phyloP scores from a whole-genome alignment of 1,140 invertebrate genomes.

The Anoplophora glabripennis region DNA sequence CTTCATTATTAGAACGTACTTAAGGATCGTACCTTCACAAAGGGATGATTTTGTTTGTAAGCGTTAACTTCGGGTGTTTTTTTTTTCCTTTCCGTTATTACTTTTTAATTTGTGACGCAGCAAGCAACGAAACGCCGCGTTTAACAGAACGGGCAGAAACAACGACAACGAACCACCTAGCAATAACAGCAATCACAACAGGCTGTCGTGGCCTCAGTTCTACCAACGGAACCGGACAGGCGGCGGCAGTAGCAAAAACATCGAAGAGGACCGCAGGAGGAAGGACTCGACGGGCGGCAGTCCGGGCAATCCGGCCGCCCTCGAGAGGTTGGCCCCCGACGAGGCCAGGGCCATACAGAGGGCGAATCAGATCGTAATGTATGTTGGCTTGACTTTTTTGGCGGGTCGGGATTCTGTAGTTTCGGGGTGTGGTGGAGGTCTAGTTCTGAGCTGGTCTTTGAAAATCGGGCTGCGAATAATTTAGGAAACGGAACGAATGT shows the following conservation, averaged over 20 bases:
- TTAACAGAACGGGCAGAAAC: constrained; percentile 33
- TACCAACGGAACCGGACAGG: constrained; percentile 40
- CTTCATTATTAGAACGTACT: too few relatives aligned
- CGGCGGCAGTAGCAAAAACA: constrained; percentile 17
- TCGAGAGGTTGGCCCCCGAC: constrained; percentile 62
- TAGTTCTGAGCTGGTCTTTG: background rate
- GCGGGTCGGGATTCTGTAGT: background rate
- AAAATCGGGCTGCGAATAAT: too few relatives aligned
- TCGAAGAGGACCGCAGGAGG: constrained; percentile 31
- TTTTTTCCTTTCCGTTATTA: constrained; percentile 12
- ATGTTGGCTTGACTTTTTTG: constrained; percentile 42
- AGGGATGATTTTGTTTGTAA: too few relatives aligned
- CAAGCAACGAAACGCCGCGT: constrained; percentile 44
- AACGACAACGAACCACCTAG: constrained; percentile 32
- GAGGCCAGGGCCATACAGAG: constrained; percentile 76
- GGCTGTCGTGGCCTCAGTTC: constrained; percentile 46
- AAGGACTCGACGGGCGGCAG: constrained; percentile 31
- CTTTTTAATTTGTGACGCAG: constrained; percentile 21
- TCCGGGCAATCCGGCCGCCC: constrained; percentile 46
- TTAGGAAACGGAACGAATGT: too few relatives aligned
- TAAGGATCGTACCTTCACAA: too few relatives aligned
- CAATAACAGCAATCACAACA: too few relatives aligned
- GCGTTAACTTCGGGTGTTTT: background rate
- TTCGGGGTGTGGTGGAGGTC: background rate
- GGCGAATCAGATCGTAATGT: constrained; percentile 82